phyloP scores from a whole-genome alignment of 1,140 invertebrate genomes.

The Linepithema humile region DNA sequence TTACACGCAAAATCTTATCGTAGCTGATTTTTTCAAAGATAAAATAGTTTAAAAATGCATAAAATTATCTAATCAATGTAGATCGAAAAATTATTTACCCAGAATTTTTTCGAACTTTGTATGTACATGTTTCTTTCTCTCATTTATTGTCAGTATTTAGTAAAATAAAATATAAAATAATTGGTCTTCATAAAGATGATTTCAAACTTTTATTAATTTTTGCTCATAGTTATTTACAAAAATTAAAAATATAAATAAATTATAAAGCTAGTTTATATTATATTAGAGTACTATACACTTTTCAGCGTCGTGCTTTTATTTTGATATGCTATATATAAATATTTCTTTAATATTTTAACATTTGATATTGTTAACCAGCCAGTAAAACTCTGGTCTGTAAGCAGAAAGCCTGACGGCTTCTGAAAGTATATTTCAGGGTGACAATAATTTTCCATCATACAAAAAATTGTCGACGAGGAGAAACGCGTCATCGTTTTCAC shows the following conservation, averaged over 20 bases:
- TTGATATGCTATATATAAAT: conserved; percentile 53
- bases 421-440: background rate
- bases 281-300: background rate
- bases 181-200: too few relatives aligned
- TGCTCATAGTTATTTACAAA: background rate
- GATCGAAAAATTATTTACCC: too few relatives aligned
- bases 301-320: conserved; percentile 23
- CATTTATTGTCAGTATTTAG: too few relatives aligned
- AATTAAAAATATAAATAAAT: too few relatives aligned
- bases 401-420: too few relatives aligned
- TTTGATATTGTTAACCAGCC: conserved; percentile 48
- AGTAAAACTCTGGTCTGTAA: background rate
- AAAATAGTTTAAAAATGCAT: too few relatives aligned
- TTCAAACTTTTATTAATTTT: background rate
- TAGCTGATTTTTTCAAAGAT: too few relatives aligned
- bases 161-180: too few relatives aligned
- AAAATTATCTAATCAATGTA: too few relatives aligned
- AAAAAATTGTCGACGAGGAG: conserved; percentile 42
- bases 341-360: conserved; percentile 67
- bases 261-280: conserved; percentile 1
- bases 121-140: too few relatives aligned
- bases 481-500: conserved; percentile 23
- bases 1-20: too few relatives aligned
- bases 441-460: background rate
- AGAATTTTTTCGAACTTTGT: too few relatives aligned